Evolutionary conservation across 2,113 vertebrate species (phyloP).

Genomic region (Tinamus guttatus): DNA sequence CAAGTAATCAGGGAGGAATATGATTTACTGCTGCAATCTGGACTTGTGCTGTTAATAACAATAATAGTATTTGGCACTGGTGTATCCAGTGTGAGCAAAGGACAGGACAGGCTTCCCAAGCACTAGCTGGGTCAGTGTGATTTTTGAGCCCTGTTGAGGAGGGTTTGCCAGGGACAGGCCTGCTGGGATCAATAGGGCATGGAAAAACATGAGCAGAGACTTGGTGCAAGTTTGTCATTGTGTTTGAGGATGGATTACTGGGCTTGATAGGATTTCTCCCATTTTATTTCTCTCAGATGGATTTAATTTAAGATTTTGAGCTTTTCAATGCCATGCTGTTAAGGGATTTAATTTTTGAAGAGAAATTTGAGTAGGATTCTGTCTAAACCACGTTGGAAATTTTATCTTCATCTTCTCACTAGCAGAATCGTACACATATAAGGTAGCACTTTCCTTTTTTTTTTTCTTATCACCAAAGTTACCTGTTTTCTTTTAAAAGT

Average conservation of each 20-base stretch:
- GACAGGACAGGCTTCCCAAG: background rate
- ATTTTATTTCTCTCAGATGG: background rate
- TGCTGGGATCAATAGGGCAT: background rate
- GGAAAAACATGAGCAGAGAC: background rate
- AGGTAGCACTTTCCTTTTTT: background rate
- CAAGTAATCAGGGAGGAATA: conserved; percentile 19
- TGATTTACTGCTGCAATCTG: conserved; percentile 47
- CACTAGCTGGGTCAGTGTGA: background rate
- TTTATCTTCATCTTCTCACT: background rate
- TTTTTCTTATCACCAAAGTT: background rate
- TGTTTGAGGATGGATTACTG: background rate
- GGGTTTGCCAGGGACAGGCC: background rate
- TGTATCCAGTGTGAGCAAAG: conserved; percentile 3
- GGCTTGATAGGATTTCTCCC: background rate
- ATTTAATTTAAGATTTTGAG: background rate
- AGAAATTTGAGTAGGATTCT: background rate
- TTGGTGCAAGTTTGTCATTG: background rate
- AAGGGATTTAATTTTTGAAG: background rate
- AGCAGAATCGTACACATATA: background rate
- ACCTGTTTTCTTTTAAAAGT: background rate
- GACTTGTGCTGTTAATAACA: conserved; percentile 42
- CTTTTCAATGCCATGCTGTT: background rate
- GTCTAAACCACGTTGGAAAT: background rate
- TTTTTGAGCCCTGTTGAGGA: background rate
- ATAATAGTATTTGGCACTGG: conserved; percentile 14